Percentiles rank a stretch among this genome's conserved stretches.
phyloP scores from a whole-genome alignment of 1,140 invertebrate genomes.

The Neodiprion pinetum region DNA sequence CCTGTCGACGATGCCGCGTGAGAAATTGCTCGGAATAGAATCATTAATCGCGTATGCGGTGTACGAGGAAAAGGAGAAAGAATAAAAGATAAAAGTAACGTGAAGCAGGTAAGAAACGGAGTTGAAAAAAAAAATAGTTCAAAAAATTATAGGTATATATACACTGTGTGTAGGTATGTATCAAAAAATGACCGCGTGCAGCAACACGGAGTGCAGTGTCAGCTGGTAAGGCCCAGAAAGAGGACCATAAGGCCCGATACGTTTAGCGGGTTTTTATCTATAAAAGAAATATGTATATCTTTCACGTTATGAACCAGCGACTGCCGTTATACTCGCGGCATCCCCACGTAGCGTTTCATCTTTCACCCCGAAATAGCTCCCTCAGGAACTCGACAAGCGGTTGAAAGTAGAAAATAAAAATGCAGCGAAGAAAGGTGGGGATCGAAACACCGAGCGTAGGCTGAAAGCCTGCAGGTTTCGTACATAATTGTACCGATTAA shows the following conservation, averaged over 20 bases:
- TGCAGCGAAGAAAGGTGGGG: neutral
- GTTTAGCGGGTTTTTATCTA: conserved; percentile 40
- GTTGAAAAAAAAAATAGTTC: conserved; percentile 12
- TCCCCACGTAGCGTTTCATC: neutral
- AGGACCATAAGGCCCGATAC: conserved; percentile 8
- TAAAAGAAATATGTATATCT: neutral
- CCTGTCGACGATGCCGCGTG: neutral
- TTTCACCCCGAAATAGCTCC: neutral
- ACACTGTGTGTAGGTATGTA: neutral
- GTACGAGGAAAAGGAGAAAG: neutral
- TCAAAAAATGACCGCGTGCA: conserved; percentile 35
- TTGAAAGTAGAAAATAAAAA: neutral
- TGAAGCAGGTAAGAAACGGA: neutral
- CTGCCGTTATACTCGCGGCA: neutral
- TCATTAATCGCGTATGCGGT: conserved; percentile 27
- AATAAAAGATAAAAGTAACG: neutral
- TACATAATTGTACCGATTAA: too few species aligned
- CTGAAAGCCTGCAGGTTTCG: too few species aligned
- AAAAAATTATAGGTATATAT: neutral
- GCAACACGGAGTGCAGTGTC: conserved; percentile 28
- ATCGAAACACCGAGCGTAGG: too few species aligned
- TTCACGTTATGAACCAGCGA: neutral
- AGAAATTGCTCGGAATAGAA: neutral
- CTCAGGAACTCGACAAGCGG: neutral
- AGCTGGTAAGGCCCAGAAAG: conserved; percentile 35